Evolutionary conservation across 1,140 invertebrate genomes (phyloP), one percentile per base, ranked within the genome.

Genomic region (Aricia agestis): DNA sequence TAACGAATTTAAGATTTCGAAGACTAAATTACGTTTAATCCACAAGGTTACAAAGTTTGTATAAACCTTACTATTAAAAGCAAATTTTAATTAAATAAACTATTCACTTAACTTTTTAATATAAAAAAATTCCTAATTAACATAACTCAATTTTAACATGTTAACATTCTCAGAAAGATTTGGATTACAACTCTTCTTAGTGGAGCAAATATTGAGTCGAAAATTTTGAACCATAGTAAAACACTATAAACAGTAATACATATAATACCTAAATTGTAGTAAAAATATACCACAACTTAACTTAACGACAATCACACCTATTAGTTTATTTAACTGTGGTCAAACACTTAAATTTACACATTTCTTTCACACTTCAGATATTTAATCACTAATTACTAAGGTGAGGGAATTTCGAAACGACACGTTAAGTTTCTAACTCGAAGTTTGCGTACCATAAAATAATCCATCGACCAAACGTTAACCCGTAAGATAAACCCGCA

Each of bases 391-490:
- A 52, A 52, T 52, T 52, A 15, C 45, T 52, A 7, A 36, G 6
- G 11, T 52, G 10, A 52, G 13, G 45, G 45, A 52, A 52, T 52
- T 52, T 52, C 45, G 45, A 52, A 52, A 52, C 45, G 2, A 11
- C 45, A 52, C 13, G 45, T 52, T 52, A 52, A 52, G 45, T 52
- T 52, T 52, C 45, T 52, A 52, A 52, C 45, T 52, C 45, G 45
- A 52, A 52, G 45, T 52, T 52, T 52, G 45, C 13, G 11, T 52
- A 52, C 45, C 45, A 52, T 52, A 52, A 52, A 52, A 52, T 52
- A 52, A 52, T 52, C 45, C 45, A 52, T 52, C 45, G 13, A 15
- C 13, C 13, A 52, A 52, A 52, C 11, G 45, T 15, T 52, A 52
- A 13, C 45, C 45, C 45, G 45, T 52, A 52, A 13, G 13, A 52